phyloP scores from a whole-genome alignment of 2,797 vertebrate genomes.

The Epinephelus awoara region DNA sequence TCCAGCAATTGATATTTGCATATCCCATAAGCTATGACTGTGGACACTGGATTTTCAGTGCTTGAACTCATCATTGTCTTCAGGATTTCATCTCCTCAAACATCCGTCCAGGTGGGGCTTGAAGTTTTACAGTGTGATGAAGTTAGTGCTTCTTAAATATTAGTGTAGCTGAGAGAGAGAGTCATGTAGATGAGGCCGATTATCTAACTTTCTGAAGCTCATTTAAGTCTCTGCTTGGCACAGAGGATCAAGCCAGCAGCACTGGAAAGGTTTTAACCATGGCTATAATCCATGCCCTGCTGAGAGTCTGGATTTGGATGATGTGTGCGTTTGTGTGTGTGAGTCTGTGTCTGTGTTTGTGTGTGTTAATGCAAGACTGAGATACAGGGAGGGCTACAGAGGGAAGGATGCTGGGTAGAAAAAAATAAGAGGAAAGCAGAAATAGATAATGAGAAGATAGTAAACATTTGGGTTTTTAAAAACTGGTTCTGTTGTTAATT shows the following conservation, averaged over 20 bases:
- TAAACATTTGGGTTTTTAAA: slow-evolving; percentile 2
- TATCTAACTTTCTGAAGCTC: slow-evolving; percentile 71
- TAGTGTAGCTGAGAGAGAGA: slow-evolving; percentile 10
- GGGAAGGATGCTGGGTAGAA: slow-evolving; percentile 21
- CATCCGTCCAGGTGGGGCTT: slow-evolving; percentile 12
- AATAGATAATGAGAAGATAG: slow-evolving; percentile 5
- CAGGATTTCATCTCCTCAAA: slow-evolving; percentile 7
- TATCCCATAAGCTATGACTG: slow-evolving; percentile 23
- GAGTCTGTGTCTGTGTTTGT: slow-evolving; percentile 11
- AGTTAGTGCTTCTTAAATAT: slow-evolving; percentile 42
- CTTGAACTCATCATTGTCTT: slow-evolving; percentile 21
- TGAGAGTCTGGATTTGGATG: slow-evolving; percentile 69
- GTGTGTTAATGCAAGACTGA: slow-evolving; percentile 14
- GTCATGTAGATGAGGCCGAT: slow-evolving; percentile 83
- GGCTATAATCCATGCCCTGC: slow-evolving; percentile 76
- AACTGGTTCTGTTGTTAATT: neutral
- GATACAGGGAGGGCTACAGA: slow-evolving; percentile 16
- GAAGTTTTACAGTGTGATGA: slow-evolving; percentile 25
- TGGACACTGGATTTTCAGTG: slow-evolving; percentile 6
- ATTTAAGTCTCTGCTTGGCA: slow-evolving; percentile 68
- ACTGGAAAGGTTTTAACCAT: slow-evolving; percentile 71
- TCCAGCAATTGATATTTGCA: slow-evolving; percentile 41
- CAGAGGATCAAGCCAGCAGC: slow-evolving; percentile 64
- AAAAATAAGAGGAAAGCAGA: slow-evolving; percentile 8
- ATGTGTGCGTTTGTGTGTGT: slow-evolving; percentile 28